Evolutionary conservation across 2,888 invertebrate species (phyloP), one percentile per base, ranked within the genome.

Genomic region (Polydrusus pterygomalis): DNA sequence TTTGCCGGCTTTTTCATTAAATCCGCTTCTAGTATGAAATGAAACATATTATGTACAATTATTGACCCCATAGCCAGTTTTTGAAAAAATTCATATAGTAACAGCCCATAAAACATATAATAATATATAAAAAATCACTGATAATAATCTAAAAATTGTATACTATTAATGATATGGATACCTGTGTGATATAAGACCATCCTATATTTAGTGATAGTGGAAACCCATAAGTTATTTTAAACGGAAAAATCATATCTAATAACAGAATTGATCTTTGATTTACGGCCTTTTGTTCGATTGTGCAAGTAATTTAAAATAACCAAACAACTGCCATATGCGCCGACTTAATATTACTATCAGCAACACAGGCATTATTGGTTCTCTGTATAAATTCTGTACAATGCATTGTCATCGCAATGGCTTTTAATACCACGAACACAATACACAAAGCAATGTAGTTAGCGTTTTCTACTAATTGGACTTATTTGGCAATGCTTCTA

Each of bases 401-500:
- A 56, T 58, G 62, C 63, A 72, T 73, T 77, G 68, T 73, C 51
- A 62, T 68, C 64, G 65, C 67, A 77, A 73, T 73, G 74, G 77
- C 74, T 67, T 65, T 74, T 74, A 62, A 65, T 65, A 63, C 70
- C 71, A 64, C 70, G 71, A 74, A 77, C 63, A 67, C n/a, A 60
- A 51, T 64, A 69, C 58, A 54, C 62, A 70, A 74, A 77, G 51
- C 69, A 11, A 64, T 70, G 70, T 58, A 74, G 74, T 74, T 77
- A 74, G 49, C 68, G 69, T 77, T 77, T 68, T 68, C 64, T 60
- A 62, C 71, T 77, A 77, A 77, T 77, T 77, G 77, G 62, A 77
- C 77, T 77, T 74, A 77, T 77, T 77, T 77, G 77, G 77, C 74
- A 75, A 69, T 71, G 74, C 70, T 77, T 74, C 77, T 70, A 43